Evolutionary conservation across 1,140 invertebrate species (phyloP), one percentile per base, ranked within the genome.

Genomic region (Manduca sexta): DNA sequence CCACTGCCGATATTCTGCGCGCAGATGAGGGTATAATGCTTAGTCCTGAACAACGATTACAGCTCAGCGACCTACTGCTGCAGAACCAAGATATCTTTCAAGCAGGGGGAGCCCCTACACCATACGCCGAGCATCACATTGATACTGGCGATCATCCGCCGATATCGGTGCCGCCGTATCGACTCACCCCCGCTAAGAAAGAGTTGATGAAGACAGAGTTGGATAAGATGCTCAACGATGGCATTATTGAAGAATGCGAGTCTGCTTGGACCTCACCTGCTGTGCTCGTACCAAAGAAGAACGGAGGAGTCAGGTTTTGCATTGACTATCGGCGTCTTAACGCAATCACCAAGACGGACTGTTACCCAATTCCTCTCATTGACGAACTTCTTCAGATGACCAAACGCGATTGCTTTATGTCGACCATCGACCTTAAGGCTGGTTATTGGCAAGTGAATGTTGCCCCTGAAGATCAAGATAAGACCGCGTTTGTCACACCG

Each of bases 311-410:
- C 2, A 21, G 76, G 10, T 55, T 77, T 40, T 76, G 67, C 53
- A 62, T 76, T 2, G 75, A 84, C 42, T 75, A 74, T 43, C 15
- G 75, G 49, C 82, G 85, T 15, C 45, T 84, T 8, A 86, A 84
- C 47, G 48, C 61, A 1, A 46, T 74, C 0, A 85, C 80, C 1
- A 52, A 55, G 2, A 47, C 56, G 11, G 76, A 80, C 31, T 34
- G 31, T 2, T 90, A 85, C 62, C 88, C 88, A 0, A 46, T 91
- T 4, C 89, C 88, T 2, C 57, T 74, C 10, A 88, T 90, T 2
- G 75, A 86, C 17, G 79, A 88, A 7, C 59, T 73, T 2, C 47
- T 91, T 12, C 55, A 83, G 39, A 17, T 29, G 1, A 50, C 88
- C 16, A 60, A 56, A 6, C 60, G 64, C 7, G 51, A 59, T 11